Evolutionary conservation across 2,797 vertebrate genomes (phyloP).

Genomic region (Sparus aurata): DNA sequence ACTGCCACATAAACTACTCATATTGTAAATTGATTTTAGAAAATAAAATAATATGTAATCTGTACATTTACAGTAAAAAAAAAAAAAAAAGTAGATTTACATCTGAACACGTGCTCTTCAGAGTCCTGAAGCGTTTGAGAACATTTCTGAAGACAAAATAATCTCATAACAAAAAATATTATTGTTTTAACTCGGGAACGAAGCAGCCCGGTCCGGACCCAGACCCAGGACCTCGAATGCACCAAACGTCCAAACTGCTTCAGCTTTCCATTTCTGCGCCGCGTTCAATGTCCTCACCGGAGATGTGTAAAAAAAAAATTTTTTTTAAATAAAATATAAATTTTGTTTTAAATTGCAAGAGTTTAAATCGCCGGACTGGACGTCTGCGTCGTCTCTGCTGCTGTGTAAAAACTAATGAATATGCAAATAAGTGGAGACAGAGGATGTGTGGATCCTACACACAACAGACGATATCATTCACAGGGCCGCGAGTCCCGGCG

Average conservation of each 20-base stretch:
- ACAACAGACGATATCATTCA: constrained; percentile 34
- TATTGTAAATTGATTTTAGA: background rate
- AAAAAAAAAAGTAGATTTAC: background rate
- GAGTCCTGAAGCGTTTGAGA: background rate
- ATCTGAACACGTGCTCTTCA: background rate
- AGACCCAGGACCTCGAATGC: background rate
- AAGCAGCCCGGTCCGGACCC: constrained; percentile 24
- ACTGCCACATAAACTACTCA: background rate
- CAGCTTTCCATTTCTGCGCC: background rate
- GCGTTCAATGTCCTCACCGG: background rate
- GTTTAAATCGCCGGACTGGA: constrained; percentile 20
- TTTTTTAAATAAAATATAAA: too few species aligned
- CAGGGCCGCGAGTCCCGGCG: constrained; percentile 23
- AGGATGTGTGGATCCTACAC: constrained; percentile 41
- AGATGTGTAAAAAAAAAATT: constrained; percentile 6
- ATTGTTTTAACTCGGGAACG: background rate
- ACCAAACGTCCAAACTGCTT: background rate
- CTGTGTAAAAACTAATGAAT: constrained; percentile 65
- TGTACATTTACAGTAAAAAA: background rate
- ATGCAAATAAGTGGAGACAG: constrained; percentile 53
- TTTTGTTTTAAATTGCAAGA: background rate
- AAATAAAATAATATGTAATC: background rate
- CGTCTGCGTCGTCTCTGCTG: constrained; percentile 13
- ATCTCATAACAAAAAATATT: background rate
- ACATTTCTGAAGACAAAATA: constrained; percentile 5